Base-by-base conservation (phyloP, 2,888 invertebrate species). In the Nebria brevicollis region DNA sequence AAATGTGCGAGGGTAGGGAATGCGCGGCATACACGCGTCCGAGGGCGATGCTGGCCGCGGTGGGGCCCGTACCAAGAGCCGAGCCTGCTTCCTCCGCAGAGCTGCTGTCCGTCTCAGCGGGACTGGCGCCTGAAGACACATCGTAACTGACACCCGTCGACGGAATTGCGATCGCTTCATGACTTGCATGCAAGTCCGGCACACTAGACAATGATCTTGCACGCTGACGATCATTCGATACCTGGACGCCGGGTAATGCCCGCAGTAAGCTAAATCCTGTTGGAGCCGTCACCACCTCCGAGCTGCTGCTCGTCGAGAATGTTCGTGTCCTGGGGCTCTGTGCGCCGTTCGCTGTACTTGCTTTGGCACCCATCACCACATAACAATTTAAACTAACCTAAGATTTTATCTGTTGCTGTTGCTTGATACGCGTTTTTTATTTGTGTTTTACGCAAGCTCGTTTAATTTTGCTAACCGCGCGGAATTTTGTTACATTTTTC, bases 1-100 rank as follows among this genome's bases (percentile, higher is more conserved):
- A 96, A 91, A 97, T 96, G 90, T 96, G 96, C 85, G 96, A 95
- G 87, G 96, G 96, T 90, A 96, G 91, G 86, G 96, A 96, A 89
- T 96, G 96, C 86, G 96, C 96, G 83, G 96, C 94, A 87, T 95
- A 96, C 64, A 96, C 96, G 84, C 96, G 91, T 82, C 95, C 94
- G 76, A 94, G 91, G 81, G 94, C 93, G 84, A 94, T 90, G 83
- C 89, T 89, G 43, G 90, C 89, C 66, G 89, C 89, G 81, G 88
- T 87, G 41, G 88, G 87, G 80, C 87, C 87, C 43, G 74, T 76
- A 81, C 89, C 89, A 26, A 87, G 82, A 82, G 90, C 91, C 82
- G 91, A 88, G 82, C 90, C 90, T 75, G 92, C 91, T 85, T 94
- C 94, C 86, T 94, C 94, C 75, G 93, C 93, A 83, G 91, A 93